Conservation (phyloP, 2,888 invertebrate genomes). For the Galeruca laticollis region DNA sequence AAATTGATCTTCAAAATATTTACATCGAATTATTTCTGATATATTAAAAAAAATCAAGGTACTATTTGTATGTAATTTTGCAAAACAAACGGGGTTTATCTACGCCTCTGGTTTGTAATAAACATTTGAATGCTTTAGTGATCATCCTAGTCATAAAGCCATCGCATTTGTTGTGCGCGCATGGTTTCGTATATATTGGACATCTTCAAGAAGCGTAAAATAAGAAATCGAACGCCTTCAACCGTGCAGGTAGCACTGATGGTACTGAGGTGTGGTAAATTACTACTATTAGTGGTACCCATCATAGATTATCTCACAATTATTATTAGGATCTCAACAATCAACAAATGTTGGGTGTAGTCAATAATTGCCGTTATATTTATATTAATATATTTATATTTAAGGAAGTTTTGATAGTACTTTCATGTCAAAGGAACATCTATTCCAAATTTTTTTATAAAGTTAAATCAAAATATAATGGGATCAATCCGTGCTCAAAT, state of each 20-base stretch:
- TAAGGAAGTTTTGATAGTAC: too few relatives aligned
- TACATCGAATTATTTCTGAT: too few relatives aligned
- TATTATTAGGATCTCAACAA: conserved; percentile 41
- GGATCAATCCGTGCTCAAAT: too few relatives aligned
- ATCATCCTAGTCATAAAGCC: background rate
- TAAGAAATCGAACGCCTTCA: conserved; percentile 56
- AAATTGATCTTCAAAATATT: too few relatives aligned
- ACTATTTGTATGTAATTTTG: too few relatives aligned
- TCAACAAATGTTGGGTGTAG: background rate
- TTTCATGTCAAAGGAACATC: too few relatives aligned
- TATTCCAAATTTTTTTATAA: too few relatives aligned
- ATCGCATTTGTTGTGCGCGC: conserved; percentile 57
- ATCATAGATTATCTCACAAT: conserved; percentile 54
- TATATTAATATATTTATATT: too few relatives aligned
- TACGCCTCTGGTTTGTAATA: background rate
- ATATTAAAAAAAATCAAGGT: too few relatives aligned
- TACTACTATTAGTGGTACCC: conserved; percentile 50
- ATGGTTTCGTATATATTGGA: conserved; percentile 59
- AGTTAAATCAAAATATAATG: too few relatives aligned
- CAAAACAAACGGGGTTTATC: too few relatives aligned
- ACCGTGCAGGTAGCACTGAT: conserved; percentile 55
- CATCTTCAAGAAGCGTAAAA: conserved; percentile 61
- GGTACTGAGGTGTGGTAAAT: conserved; percentile 35
- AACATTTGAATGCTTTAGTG: background rate
- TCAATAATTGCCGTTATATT: too few relatives aligned